Evolutionary conservation across 2,888 invertebrate genomes (phyloP), one percentile per base, ranked within the genome.

Genomic region (Automeris io): DNA sequence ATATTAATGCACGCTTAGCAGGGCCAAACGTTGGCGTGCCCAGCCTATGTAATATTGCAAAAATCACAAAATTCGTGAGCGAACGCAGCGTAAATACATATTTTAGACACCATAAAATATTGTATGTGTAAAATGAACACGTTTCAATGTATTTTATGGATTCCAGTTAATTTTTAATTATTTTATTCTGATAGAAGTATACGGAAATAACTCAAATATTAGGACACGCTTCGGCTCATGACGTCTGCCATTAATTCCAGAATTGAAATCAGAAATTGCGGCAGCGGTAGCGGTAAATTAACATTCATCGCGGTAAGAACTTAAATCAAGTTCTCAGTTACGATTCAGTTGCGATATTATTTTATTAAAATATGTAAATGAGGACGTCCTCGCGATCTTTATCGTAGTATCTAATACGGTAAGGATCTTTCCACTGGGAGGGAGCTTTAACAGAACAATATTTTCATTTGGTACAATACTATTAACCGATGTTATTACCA

Each of bases 351-450:
- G 82, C 81, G 80, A 83, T 85, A 85, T 83, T 81, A 85, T 86
- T 86, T 85, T 85, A 86, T 85, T 85, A 86, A 83, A 85, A 86
- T 85, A 85, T 86, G 85, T 81, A 85, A 83, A 86, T 83, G 79
- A 73, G 66, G 72, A 70, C 75, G 71, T 80, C 81, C 66, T 68
- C 29, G 29, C 16, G 29, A 29, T 29, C 8, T 29, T 29, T 16
- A 16, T 68, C 55, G 60, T 67, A 72, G 71, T 62, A 72, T 75
- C 74, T 75, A 74, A 75, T 72, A 72, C 69, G 71, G 71, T 74
- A 74, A 78, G 72, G 74, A 71, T 72, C 74, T 73, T 70, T 75
- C 74, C 71, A 78, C 76, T 77, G 74, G 69, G 69, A 55, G 70
- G 71, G 70, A 66, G 74, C 72, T 74, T 68, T 74, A 79, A 76